Percentiles rank a stretch among this genome's conserved stretches.
Conservation (phyloP, 2,113 vertebrate genomes). For the Pampusana beccarii region DNA sequence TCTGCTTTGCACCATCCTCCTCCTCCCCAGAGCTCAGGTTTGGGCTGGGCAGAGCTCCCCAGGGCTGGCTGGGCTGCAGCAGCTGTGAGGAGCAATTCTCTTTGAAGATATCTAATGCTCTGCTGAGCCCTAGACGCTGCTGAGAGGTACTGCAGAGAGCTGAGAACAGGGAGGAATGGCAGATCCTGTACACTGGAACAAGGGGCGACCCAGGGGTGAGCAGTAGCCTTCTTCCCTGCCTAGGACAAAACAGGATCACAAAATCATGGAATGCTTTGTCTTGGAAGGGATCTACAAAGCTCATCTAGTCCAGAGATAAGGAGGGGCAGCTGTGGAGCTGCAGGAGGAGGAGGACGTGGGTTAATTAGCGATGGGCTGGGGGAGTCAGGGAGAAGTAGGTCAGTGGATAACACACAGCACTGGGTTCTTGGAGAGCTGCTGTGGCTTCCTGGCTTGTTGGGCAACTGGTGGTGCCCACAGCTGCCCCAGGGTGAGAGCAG, state of each 20-base stretch:
- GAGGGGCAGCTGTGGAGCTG: not conserved
- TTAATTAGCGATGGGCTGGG: not conserved
- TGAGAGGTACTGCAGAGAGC: not conserved
- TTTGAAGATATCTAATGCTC: not conserved
- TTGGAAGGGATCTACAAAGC: too few relatives aligned
- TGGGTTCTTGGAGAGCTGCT: not conserved
- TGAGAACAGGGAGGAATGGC: not conserved
- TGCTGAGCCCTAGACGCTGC: not conserved
- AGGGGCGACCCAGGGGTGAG: not conserved
- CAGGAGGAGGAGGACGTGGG: not conserved
- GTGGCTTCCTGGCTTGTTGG: fast-evolving
- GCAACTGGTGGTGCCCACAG: not conserved
- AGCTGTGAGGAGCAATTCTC: not conserved
- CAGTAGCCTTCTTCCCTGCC: not conserved
- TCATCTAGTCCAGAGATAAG: too few relatives aligned
- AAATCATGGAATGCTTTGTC: too few relatives aligned
- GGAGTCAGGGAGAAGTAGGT: not conserved
- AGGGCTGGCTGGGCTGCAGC: too few relatives aligned
- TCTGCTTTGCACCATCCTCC: not conserved
- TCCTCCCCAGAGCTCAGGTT: not conserved
- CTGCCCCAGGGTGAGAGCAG: fast-evolving
- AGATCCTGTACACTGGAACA: not conserved
- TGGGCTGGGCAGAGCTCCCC: not conserved
- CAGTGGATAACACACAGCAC: not conserved
- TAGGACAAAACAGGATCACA: too few relatives aligned